phyloP scores from a whole-genome alignment of 2,888 invertebrate genomes.

The Mythimna vitellina region DNA sequence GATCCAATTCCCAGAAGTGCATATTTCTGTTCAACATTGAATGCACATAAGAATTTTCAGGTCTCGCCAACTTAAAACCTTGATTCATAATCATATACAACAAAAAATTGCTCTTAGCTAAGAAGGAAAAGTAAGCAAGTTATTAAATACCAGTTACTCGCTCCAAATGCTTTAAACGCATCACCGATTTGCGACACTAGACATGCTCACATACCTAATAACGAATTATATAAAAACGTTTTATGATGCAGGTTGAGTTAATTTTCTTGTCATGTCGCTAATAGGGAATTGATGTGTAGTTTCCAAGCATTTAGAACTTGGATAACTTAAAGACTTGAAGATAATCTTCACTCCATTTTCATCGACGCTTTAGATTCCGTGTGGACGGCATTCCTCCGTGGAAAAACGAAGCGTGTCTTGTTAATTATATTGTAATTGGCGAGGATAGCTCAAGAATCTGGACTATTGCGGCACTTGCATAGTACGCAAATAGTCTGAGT shows the following conservation, averaged over 20 bases:
- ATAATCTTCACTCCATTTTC: slow-evolving; percentile 69
- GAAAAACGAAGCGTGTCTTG: slow-evolving; percentile 49
- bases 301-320: slow-evolving; percentile 68
- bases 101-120: slow-evolving; percentile 41
- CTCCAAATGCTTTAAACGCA: slow-evolving; percentile 49
- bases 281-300: slow-evolving; percentile 71
- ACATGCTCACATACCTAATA: slow-evolving; percentile 57
- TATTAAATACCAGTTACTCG: slow-evolving; percentile 51
- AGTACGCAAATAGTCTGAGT: slow-evolving; percentile 50
- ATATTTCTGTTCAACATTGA: slow-evolving; percentile 29
- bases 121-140: slow-evolving; percentile 52
- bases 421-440: slow-evolving; percentile 65
- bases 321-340: slow-evolving; percentile 55
- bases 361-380: slow-evolving; percentile 65
- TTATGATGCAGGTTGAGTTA: slow-evolving; percentile 56
- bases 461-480: slow-evolving; percentile 33
- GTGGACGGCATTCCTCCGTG: slow-evolving; percentile 57
- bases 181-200: slow-evolving; percentile 53
- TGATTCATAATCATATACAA: slow-evolving; percentile 36
- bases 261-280: slow-evolving; percentile 72
- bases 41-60: slow-evolving; percentile 31
- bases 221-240: slow-evolving; percentile 65
- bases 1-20: background rate
- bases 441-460: slow-evolving; percentile 50
- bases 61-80: slow-evolving; percentile 29